Conservation (phyloP, 2,113 vertebrate species). For the Xenopus laevis region DNA sequence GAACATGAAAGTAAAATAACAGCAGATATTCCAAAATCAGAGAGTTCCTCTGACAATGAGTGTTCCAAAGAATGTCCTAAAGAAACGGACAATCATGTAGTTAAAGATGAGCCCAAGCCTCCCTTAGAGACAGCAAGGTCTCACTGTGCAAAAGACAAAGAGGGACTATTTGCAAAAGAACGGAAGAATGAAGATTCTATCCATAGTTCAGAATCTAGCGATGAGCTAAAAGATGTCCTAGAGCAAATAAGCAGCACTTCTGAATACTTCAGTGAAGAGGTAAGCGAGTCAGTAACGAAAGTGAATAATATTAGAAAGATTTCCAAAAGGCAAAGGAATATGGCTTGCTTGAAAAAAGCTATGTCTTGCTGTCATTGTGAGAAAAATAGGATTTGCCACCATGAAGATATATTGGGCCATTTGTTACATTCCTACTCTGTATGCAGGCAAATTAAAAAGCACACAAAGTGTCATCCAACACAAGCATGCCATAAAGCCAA, state of each 20-base stretch:
- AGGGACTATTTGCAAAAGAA: slow-evolving; percentile 3
- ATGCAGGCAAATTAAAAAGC: slow-evolving; percentile 40
- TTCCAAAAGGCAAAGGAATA: slow-evolving; percentile 42
- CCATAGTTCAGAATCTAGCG: slow-evolving; percentile 30
- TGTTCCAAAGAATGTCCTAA: slow-evolving; percentile 36
- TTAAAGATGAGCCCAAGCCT: slow-evolving; percentile 36
- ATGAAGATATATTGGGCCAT: slow-evolving; percentile 46
- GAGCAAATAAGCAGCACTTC: slow-evolving; percentile 66
- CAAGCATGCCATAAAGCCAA: slow-evolving; percentile 48
- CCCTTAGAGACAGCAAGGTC: slow-evolving; percentile 41
- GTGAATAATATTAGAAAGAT: slow-evolving; percentile 46
- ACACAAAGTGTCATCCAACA: slow-evolving; percentile 43
- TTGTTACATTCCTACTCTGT: slow-evolving; percentile 51
- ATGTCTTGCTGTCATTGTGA: slow-evolving; percentile 46
- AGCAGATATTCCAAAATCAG: slow-evolving; percentile 24
- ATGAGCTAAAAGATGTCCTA: slow-evolving; percentile 58
- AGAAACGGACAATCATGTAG: slow-evolving; percentile 41
- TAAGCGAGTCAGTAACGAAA: slow-evolving; percentile 18
- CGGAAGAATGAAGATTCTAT: slow-evolving; percentile 33
- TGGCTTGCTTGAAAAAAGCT: slow-evolving; percentile 35
- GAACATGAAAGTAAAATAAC: slow-evolving; percentile 37
- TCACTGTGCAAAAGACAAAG: slow-evolving; percentile 29
- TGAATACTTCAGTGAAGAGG: slow-evolving; percentile 56
- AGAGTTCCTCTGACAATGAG: slow-evolving; percentile 30
- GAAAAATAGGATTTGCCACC: slow-evolving; percentile 46